Conservation (phyloP, 2,797 vertebrate species). For the Ctenopoma multispine region DNA sequence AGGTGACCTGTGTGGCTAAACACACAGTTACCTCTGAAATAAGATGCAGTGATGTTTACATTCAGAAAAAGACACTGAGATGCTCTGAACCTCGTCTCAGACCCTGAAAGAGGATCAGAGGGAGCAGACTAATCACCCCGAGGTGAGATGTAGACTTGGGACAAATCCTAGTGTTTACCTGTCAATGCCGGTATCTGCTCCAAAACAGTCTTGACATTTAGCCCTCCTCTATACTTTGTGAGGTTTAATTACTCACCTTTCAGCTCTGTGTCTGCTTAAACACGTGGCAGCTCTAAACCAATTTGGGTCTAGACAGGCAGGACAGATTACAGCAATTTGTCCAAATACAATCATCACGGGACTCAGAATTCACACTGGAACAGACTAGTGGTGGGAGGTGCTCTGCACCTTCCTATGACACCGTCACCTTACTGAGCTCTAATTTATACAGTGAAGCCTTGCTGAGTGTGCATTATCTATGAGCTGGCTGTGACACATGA, state of each 20-base stretch:
- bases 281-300: conserved; percentile 25
- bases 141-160: neutral
- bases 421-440: neutral
- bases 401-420: conserved; percentile 3
- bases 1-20: no score
- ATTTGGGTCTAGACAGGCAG: conserved; percentile 18
- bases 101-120: conserved; percentile 12
- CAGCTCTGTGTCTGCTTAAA: conserved; percentile 23
- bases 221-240: conserved; percentile 11
- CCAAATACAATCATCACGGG: conserved; percentile 1
- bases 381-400: neutral
- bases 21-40: no score
- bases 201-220: neutral
- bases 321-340: conserved; percentile 20
- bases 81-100: no score
- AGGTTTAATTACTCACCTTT: conserved; percentile 41
- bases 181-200: neutral
- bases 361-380: neutral
- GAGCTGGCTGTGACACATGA: neutral
- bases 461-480: conserved; percentile 22
- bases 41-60: no score
- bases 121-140: neutral
- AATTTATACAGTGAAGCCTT: neutral
- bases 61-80: no score
- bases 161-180: neutral